Conservation (phyloP, 1,140 invertebrate genomes). For the Aphidius ervi region DNA sequence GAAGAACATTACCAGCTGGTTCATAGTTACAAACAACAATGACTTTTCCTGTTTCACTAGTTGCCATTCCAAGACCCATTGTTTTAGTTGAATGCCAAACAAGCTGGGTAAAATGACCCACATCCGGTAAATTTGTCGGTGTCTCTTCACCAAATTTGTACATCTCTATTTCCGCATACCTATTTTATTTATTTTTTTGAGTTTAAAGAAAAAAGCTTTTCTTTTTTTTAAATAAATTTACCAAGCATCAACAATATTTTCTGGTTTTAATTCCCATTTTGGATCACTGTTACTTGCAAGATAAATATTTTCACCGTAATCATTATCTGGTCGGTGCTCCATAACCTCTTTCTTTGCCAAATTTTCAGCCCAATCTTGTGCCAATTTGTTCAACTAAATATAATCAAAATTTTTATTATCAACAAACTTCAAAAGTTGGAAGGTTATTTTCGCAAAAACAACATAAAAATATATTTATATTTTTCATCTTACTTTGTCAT, state of each 20-base stretch:
- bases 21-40: constrained; percentile 68
- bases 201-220: neutral
- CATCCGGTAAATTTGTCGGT: constrained; percentile 21
- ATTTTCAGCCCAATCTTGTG: constrained; percentile 62
- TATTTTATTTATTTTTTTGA: constrained; percentile 10
- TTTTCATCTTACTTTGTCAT: constrained; percentile 54
- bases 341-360: constrained; percentile 55
- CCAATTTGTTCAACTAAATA: constrained; percentile 47
- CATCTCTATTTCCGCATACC: constrained; percentile 33
- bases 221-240: constrained; percentile 28
- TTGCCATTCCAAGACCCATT: constrained; percentile 61
- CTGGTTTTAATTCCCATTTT: constrained; percentile 32
- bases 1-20: constrained; percentile 65
- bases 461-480: neutral
- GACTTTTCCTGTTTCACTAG: constrained; percentile 50
- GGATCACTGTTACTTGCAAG: constrained; percentile 54
- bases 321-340: constrained; percentile 54
- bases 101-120: constrained; percentile 61
- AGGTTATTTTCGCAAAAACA: neutral
- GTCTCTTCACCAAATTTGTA: constrained; percentile 30
- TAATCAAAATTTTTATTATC: neutral
- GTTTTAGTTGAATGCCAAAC: constrained; percentile 62
- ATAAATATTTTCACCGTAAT: constrained; percentile 62
- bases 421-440: too few species aligned
- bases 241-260: constrained; percentile 39